Conservation (phyloP, 2,797 vertebrate species). For the Gallinago solitaria region DNA sequence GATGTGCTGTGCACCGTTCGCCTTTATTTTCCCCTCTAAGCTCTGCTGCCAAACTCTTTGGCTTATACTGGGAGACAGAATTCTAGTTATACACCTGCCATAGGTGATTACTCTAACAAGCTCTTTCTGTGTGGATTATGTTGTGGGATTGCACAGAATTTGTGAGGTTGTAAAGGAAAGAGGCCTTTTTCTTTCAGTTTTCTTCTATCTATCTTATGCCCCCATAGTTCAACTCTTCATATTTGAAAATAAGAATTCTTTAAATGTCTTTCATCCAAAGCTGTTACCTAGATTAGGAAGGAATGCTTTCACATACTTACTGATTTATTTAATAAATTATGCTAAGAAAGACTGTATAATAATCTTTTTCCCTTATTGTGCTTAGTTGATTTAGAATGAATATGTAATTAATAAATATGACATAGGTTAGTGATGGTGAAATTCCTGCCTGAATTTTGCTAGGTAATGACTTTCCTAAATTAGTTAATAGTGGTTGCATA, state of each 20-base stretch:
- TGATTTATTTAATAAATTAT: not conserved
- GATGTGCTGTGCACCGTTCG: not conserved
- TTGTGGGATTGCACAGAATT: not conserved
- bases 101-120: not conserved
- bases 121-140: not conserved
- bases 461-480: not conserved
- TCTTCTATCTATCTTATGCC: not conserved
- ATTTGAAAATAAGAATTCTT: not conserved
- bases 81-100: not conserved
- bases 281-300: not conserved
- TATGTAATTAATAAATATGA: not conserved
- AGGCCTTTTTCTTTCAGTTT: not conserved
- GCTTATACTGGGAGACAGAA: not conserved
- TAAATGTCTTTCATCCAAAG: not conserved
- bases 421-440: not conserved
- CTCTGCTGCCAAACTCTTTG: not conserved
- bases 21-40: not conserved
- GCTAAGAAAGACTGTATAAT: not conserved
- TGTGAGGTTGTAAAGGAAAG: not conserved
- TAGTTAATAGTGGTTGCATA: not conserved
- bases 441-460: not conserved
- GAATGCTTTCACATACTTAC: not conserved
- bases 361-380: not conserved
- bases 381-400: not conserved
- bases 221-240: not conserved